Evolutionary conservation across 2,797 vertebrate genomes (phyloP), one percentile per base, ranked within the genome.

Genomic region (Lates japonicus): DNA sequence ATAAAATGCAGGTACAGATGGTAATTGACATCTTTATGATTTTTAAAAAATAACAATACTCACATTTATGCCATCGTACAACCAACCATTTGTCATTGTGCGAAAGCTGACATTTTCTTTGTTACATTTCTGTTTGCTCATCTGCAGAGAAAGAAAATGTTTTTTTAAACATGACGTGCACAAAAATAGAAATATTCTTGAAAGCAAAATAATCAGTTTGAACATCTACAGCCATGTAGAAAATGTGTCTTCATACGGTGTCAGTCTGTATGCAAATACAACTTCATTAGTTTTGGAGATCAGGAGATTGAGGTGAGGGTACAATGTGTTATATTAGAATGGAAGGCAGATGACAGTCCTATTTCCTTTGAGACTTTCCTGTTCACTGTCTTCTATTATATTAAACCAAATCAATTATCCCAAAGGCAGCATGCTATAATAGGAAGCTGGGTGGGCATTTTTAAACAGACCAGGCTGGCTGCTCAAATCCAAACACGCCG

Each of bases 391-490:
- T 80, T 84, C 75, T 90, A 89, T 90, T 88, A 87, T 90, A 92
- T 92, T 81, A 83, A 85, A 91, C 67, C 79, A 82, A 90, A 91
- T 93, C 90, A 93, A 91, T 92, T 92, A 93, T 89, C 63, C 76
- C 72, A 76, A 70, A 82, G 86, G 86, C 87, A 67, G 87, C 48
- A 25, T 5, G 76, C 78, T 87, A 67, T 86, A 87, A 90, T 73
- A 75, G 74, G 63, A 87, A 81, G 81, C 83, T 82, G 87, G 90
- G 82, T 69, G 88, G 88, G 81, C 87, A 83, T 89, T 84, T 87
- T 88, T 67, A 87, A 89, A 87, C 80, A 77, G 84, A 70, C 70
- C 8, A 14, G 66, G 58, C 75, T 7, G 79, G 13, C 71, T 62
- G 68, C 76, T 71, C 46, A 2, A 84, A 90, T 76, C 83, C 61